A percentile compares a stretch with the other conserved stretches of the same genome.
Evolutionary conservation across 2,113 vertebrate genomes (phyloP).

Genomic region (Hoplias malabaricus): DNA sequence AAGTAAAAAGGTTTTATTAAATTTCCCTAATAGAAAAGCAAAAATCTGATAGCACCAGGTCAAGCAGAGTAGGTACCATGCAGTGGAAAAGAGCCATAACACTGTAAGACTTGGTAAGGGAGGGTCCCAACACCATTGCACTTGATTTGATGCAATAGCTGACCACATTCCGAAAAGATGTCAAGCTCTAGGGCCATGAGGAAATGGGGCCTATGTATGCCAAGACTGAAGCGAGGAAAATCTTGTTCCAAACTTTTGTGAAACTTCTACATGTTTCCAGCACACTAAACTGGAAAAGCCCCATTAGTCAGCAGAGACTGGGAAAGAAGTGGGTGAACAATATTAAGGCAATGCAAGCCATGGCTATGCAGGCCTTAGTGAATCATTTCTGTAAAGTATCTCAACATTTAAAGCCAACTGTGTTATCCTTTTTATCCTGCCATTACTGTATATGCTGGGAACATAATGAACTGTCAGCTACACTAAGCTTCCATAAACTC

Average conservation of each 20-base stretch:
- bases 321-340: neutral
- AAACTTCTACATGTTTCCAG: neutral
- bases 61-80: too few species aligned
- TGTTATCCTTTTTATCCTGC: neutral
- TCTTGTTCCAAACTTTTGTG: neutral
- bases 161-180: too few species aligned
- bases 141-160: too few species aligned
- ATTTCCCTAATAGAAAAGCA: too few species aligned
- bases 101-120: too few species aligned
- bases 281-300: neutral
- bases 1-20: too few species aligned
- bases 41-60: too few species aligned
- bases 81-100: too few species aligned
- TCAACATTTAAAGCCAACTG: neutral
- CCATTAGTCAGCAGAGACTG: neutral
- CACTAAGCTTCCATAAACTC: neutral
- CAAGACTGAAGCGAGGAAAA: neutral
- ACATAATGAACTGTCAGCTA: neutral
- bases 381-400: neutral
- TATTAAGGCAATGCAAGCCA: neutral
- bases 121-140: too few species aligned
- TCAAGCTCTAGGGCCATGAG: too few species aligned
- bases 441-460: constrained; percentile 7
- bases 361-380: neutral
- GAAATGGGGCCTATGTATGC: neutral